Base-by-base conservation (phyloP, 2,888 invertebrate species). In the Polydrusus tereticollis region DNA sequence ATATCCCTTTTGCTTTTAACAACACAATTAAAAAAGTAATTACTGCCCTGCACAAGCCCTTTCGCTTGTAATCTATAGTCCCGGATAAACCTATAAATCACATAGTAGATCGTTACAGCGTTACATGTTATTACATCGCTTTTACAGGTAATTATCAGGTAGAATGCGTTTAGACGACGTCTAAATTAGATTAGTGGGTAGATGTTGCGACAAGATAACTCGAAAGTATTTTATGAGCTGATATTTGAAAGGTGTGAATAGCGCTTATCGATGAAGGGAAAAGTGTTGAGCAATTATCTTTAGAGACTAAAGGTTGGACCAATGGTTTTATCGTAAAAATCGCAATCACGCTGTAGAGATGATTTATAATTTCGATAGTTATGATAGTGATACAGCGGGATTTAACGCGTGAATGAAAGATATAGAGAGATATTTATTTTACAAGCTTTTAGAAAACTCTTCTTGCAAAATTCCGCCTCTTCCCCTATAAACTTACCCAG, bases 101-200 rank as follows among this genome's bases (percentile, higher is more conserved):
- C 62, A 36, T n/a, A n/a, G n/a, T n/a, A n/a, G n/a, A n/a, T 6
- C 36, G 38, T 36, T 69, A 41, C 52, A 59, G 6, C 59, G 38
- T 36, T 69, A 26, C 29, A 62, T 55, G 52, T 62, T 69, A 69
- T 69, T 69, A 69, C 60, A 69, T 59, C 52, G 68, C 68, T 26
- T 69, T 60, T 69, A 69, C 60, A 62, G 26, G 62, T 69, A 69
- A 69, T 69, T 69, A 69, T 69, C 68, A 62, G 62, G 68, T 69
- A 69, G 55, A 69, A 62, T 69, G 62, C 62, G 41, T 52, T 69
- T 52, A 47, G 68, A 47, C 50, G 68, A 69, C 52, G 69, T 58
- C 64, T 69, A 69, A 63, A 63, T 69, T 55, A 63, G 69, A 69
- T 63, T 69, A 55, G 60, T 66, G 62, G 60, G 60, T 29, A 66